Conservation (phyloP, 2,797 vertebrate species). For the Hirundo rustica region DNA sequence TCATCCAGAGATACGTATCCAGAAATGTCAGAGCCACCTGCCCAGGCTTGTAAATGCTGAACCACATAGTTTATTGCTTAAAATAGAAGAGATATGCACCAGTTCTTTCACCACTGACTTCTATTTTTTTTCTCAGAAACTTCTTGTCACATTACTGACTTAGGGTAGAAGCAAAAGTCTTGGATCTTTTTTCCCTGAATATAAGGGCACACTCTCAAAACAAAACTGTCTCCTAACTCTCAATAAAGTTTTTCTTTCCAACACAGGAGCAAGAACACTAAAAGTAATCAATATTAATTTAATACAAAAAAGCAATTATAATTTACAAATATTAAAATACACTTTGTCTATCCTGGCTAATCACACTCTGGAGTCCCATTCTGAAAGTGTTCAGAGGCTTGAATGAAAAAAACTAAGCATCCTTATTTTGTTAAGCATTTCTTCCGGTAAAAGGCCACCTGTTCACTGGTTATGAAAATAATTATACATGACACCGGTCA, state of each 20-base stretch:
- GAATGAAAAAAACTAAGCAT: conserved; percentile 4
- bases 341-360: conserved; percentile 2
- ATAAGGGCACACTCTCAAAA: not conserved
- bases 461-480: not conserved
- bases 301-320: not conserved
- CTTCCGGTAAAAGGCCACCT: not conserved
- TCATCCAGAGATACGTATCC: not conserved
- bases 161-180: not conserved
- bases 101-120: not conserved
- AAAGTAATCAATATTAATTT: conserved; percentile 17
- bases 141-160: not conserved
- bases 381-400: not conserved
- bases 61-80: not conserved
- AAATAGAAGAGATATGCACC: not conserved
- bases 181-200: not conserved
- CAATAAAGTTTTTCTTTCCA: not conserved
- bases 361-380: conserved; percentile 2
- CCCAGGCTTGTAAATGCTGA: not conserved
- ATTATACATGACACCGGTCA: not conserved
- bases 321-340: conserved; percentile 56
- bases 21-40: not conserved
- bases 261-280: not conserved
- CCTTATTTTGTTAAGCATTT: not conserved
- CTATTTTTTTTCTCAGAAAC: not conserved
- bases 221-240: not conserved